These are phyloP conservation scores for Eulithis testata DNA, from an alignment of 2,888 invertebrate species.

Conservation along the genomic window DNA sequence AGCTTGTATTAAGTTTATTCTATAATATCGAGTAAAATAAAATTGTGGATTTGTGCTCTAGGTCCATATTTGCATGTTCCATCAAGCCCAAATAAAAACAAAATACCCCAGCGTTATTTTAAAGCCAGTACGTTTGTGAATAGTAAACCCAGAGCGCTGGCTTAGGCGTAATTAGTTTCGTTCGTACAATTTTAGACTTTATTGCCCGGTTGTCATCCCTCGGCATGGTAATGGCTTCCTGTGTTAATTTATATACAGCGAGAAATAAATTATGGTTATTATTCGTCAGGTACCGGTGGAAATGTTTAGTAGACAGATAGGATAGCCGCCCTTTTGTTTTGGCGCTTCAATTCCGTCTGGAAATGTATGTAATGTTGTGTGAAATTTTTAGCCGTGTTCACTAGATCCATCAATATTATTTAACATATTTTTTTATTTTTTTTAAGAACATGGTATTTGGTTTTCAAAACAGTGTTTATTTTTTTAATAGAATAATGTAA, in stretches of 20 bases:
- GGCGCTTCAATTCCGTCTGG: conserved; percentile 21
- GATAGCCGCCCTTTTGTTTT: conserved; percentile 29
- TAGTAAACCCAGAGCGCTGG: conserved; percentile 44
- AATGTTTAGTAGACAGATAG: conserved; percentile 42
- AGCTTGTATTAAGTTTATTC: too few species aligned
- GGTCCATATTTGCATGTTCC: conserved; percentile 6
- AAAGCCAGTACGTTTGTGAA: conserved; percentile 39
- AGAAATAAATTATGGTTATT: conserved; percentile 63
- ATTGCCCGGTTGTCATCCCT: conserved; percentile 66
- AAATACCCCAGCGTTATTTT: conserved; percentile 30
- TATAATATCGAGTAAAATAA: neutral
- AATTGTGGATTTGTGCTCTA: neutral
- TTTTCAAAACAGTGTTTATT: too few species aligned
- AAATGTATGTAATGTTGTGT: conserved; percentile 17
- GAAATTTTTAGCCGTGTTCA: conserved; percentile 11
- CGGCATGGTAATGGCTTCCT: conserved; percentile 68
- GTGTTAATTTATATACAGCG: conserved; percentile 64
- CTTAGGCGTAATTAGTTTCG: conserved; percentile 71
- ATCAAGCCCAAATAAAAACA: conserved; percentile 10
- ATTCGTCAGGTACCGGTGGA: conserved; percentile 41
- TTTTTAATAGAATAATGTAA: too few species aligned
- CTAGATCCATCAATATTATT: too few species aligned
- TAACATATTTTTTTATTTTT: too few species aligned
- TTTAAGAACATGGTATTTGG: too few species aligned
- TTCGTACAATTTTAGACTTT: conserved; percentile 73